These are phyloP conservation scores for Thecocarcelia acutangulata DNA, from an alignment of 2,888 invertebrate species.

Conservation along the genomic window DNA sequence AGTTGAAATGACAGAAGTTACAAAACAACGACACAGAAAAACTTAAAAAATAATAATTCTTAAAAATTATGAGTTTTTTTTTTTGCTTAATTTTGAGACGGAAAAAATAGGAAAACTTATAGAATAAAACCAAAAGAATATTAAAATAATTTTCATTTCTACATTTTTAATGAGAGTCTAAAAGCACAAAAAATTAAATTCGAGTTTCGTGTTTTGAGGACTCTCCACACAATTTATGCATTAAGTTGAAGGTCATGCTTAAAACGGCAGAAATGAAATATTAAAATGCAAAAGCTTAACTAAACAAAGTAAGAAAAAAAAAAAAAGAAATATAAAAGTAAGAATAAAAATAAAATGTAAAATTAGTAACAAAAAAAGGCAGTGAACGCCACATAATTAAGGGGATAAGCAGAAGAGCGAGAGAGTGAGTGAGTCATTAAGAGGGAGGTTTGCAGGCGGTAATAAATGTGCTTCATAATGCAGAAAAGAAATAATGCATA, in stretches of 20 bases:
- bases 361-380: conserved; percentile 19
- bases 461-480: conserved; percentile 5
- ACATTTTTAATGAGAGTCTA: conserved; percentile 52
- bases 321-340: conserved; percentile 6
- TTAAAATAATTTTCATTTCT: conserved; percentile 53
- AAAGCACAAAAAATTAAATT: background rate
- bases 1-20: conserved; percentile 56
- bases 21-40: conserved; percentile 38
- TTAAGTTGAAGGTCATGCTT: conserved; percentile 61
- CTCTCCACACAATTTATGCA: conserved; percentile 43
- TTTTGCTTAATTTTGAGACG: conserved; percentile 13
- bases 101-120: too few relatives aligned
- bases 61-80: conserved; percentile 36
- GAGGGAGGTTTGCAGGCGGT: background rate
- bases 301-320: conserved; percentile 7
- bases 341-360: background rate
- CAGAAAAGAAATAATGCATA: conserved; percentile 17
- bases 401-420: background rate
- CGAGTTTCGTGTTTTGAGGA: conserved; percentile 26
- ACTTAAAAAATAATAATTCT: conserved; percentile 29
- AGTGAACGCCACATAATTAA: conserved; percentile 36
- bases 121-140: too few relatives aligned
- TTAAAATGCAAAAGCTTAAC: conserved; percentile 39
- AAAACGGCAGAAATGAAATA: conserved; percentile 53
- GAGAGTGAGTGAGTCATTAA: conserved; percentile 36